phyloP scores from a whole-genome alignment of 2,888 invertebrate genomes.

The Timandra comae region DNA sequence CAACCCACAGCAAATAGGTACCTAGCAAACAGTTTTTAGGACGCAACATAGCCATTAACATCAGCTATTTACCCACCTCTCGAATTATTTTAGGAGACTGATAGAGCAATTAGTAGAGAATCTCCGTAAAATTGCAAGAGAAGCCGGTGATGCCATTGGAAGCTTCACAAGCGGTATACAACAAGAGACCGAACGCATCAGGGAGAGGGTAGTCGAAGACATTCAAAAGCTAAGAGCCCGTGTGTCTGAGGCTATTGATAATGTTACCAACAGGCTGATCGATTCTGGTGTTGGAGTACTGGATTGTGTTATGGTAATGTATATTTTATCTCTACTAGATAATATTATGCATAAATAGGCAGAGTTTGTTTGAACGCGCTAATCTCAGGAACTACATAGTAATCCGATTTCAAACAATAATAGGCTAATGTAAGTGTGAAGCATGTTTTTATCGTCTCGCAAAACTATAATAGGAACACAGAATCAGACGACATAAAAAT shows the following conservation, averaged over 20 bases:
- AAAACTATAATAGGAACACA: too few species aligned
- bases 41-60: neutral
- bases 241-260: conserved; percentile 37
- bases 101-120: conserved; percentile 43
- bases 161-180: conserved; percentile 40
- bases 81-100: conserved; percentile 34
- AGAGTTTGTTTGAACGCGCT: too few species aligned
- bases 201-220: conserved; percentile 34
- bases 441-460: too few species aligned
- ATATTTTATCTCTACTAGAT: too few species aligned
- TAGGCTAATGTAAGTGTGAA: too few species aligned
- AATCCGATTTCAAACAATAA: too few species aligned
- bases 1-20: too few species aligned
- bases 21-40: neutral
- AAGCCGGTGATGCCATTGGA: conserved; percentile 40
- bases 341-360: too few species aligned
- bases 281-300: conserved; percentile 36
- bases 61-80: neutral
- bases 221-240: conserved; percentile 37
- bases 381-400: too few species aligned
- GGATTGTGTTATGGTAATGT: conserved; percentile 52
- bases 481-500: too few species aligned
- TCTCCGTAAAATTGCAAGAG: conserved; percentile 38
- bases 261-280: conserved; percentile 35
- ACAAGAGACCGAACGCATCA: conserved; percentile 32